These are phyloP conservation scores for Noctua janthe DNA, from an alignment of 2,888 invertebrate species.

Conservation along the genomic window DNA sequence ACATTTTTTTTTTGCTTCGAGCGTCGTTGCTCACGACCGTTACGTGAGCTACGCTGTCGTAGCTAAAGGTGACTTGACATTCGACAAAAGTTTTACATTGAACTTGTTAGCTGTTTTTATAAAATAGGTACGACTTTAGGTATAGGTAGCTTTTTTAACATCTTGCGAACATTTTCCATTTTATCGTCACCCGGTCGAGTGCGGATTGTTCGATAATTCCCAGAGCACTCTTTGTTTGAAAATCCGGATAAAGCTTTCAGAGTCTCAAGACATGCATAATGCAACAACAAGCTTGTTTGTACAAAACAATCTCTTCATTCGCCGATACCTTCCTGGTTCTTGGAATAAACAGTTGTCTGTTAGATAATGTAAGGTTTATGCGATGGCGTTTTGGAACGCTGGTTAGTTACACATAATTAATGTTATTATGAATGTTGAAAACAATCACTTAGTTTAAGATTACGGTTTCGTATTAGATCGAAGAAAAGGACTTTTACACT, in stretches of 20 bases:
- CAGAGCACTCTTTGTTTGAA: conserved; percentile 16
- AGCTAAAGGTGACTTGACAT: not conserved
- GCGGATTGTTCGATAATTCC: conserved; percentile 5
- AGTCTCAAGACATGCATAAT: conserved; percentile 34
- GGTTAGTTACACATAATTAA: not conserved
- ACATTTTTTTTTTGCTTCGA: not conserved
- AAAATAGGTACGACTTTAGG: no score
- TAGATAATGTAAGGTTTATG: not conserved
- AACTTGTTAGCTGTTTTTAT: not conserved
- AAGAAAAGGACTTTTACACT: no score
- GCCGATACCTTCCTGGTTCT: not conserved
- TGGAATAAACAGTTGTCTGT: not conserved
- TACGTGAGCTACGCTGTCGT: not conserved
- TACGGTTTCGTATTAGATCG: not conserved
- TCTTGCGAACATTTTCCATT: not conserved
- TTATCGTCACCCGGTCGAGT: not conserved
- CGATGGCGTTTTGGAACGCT: not conserved
- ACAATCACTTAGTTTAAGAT: not conserved
- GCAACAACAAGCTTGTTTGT: conserved; percentile 16
- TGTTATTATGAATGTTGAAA: not conserved
- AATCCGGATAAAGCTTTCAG: conserved; percentile 34
- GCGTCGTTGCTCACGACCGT: not conserved
- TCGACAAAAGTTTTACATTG: not conserved
- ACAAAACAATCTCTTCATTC: not conserved
- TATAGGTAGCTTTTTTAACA: not conserved